Evolutionary conservation across 1,140 invertebrate species (phyloP).

Genomic region (Musca domestica): DNA sequence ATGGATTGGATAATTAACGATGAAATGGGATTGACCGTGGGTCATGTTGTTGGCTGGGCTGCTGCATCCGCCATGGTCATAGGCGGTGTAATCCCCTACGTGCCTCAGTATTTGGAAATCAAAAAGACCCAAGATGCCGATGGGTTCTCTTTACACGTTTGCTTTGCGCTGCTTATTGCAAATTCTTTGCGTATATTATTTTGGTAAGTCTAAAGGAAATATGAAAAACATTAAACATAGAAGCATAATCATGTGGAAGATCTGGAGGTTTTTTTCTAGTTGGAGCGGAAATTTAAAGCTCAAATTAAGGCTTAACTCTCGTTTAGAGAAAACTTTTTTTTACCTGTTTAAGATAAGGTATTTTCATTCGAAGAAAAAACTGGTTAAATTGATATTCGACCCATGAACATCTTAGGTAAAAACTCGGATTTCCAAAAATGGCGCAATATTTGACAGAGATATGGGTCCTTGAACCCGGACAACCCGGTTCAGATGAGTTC

Average conservation of each 20-base stretch:
- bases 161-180: slow-evolving; percentile 88
- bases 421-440: too few relatives aligned
- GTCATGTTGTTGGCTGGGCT: slow-evolving; percentile 65
- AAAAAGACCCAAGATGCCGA: slow-evolving; percentile 84
- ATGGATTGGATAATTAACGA: slow-evolving; percentile 72
- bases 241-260: neutral
- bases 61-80: slow-evolving; percentile 84
- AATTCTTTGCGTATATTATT: slow-evolving; percentile 96
- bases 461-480: too few relatives aligned
- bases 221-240: too few relatives aligned
- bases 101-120: slow-evolving; percentile 94
- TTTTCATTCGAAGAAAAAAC: too few relatives aligned
- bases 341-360: too few relatives aligned
- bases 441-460: too few relatives aligned
- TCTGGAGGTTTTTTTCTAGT: neutral
- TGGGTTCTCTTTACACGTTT: slow-evolving; percentile 96
- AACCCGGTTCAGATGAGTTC: too few relatives aligned
- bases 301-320: too few relatives aligned
- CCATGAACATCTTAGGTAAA: too few relatives aligned
- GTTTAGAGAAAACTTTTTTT: too few relatives aligned
- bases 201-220: slow-evolving; percentile 72
- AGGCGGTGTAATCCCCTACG: slow-evolving; percentile 80
- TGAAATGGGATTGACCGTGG: slow-evolving; percentile 65
- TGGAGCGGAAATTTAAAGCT: neutral
- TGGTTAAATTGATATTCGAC: too few relatives aligned